Percentiles rank a stretch among this genome's conserved stretches.
Evolutionary conservation across 2,797 vertebrate genomes (phyloP).

Genomic region (Bucorvus abyssinicus): DNA sequence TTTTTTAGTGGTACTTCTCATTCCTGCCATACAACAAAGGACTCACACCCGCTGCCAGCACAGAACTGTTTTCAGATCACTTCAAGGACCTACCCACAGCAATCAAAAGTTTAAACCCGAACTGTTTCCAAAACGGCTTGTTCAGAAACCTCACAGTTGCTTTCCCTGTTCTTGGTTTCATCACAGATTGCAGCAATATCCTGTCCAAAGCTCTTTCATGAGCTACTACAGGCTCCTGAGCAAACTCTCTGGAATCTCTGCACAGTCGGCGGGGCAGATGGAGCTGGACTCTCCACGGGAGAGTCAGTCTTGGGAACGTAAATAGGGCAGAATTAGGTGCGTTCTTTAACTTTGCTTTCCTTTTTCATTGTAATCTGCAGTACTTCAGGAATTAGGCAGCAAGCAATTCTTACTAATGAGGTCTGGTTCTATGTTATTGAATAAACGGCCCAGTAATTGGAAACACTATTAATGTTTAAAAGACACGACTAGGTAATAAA

Average conservation of each 20-base stretch:
- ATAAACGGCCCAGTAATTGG: background rate
- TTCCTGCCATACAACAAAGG: background rate
- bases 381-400: background rate
- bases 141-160: background rate
- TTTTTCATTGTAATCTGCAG: background rate
- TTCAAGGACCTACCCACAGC: background rate
- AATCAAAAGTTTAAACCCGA: background rate
- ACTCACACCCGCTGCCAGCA: rapidly evolving
- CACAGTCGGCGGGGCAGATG: background rate
- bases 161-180: background rate
- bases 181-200: background rate
- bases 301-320: background rate
- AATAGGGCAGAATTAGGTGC: background rate
- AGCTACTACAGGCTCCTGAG: background rate
- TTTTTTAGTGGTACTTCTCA: background rate
- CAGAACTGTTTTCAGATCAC: background rate
- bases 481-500: background rate
- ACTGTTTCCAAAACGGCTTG: background rate
- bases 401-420: background rate
- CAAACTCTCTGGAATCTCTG: background rate
- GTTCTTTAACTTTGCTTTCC: background rate
- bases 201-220: background rate
- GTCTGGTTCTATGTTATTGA: background rate
- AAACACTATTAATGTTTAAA: background rate
- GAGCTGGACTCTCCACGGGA: background rate